phyloP scores from a whole-genome alignment of 2,888 invertebrate species.

The Sesia apiformis region DNA sequence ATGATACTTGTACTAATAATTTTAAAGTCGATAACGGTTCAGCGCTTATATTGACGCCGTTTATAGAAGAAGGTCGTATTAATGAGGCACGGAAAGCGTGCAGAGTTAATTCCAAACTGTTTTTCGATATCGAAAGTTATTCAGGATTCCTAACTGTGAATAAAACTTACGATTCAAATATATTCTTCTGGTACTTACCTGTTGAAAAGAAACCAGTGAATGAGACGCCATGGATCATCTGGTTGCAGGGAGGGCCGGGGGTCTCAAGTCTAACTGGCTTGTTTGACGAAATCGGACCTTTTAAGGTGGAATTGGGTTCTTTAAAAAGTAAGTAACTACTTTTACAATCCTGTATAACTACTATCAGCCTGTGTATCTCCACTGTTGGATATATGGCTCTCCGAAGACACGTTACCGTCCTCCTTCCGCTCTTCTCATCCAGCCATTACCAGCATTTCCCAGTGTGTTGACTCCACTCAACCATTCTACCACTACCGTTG shows the following conservation, averaged over 20 bases:
- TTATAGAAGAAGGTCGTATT: slow-evolving; percentile 40
- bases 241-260: slow-evolving; percentile 94
- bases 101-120: slow-evolving; percentile 33
- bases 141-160: slow-evolving; percentile 81
- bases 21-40: slow-evolving; percentile 29
- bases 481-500: too few relatives aligned
- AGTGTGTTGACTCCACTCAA: too few relatives aligned
- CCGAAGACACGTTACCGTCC: too few relatives aligned
- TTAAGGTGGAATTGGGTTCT: slow-evolving; percentile 17
- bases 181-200: slow-evolving; percentile 92
- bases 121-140: slow-evolving; percentile 61
- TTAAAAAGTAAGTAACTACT: slow-evolving; percentile 16
- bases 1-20: slow-evolving; percentile 7
- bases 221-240: slow-evolving; percentile 81
- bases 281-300: slow-evolving; percentile 61
- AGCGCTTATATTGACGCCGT: slow-evolving; percentile 50
- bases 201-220: slow-evolving; percentile 42
- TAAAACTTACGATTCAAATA: slow-evolving; percentile 80
- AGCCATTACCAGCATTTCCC: too few relatives aligned
- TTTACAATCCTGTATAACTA: too few relatives aligned
- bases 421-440: too few relatives aligned
- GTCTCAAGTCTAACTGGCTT: slow-evolving; percentile 75
- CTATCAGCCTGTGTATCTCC: too few relatives aligned
- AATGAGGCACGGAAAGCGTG: slow-evolving; percentile 45
- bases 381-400: too few relatives aligned